Evolutionary conservation across 2,797 vertebrate species (phyloP), one percentile per base, ranked within the genome.

Genomic region (Sylvia borin): DNA sequence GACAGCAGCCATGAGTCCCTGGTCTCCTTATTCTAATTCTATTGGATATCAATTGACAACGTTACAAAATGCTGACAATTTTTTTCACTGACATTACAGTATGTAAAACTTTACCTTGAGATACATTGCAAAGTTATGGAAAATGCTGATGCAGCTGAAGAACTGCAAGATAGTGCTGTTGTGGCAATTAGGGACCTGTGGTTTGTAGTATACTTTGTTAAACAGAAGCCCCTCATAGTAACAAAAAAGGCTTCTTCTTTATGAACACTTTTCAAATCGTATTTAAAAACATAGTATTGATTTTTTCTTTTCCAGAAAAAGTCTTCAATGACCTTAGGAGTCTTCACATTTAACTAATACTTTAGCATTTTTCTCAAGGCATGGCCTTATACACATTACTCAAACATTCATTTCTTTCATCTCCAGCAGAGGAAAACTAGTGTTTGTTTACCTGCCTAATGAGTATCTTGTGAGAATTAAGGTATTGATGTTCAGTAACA

Each of bases 51-150:
- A 93, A 51, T 86, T 91, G 85, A 82, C 58, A 93, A 34, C 43
- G 54, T 31, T 76, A 50, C 12, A 95, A 94, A 96, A 96, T 60
- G 89, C 85, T 96, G 95, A 94, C 77, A 1, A 21, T 54, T 88
- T 85, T 93, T 95, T 70, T 85, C 89, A 92, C 60, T 89, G 87
- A 80, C 85, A 88, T 76, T 96, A 93, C 62, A 93, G 62, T 90
- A 94, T 92, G 77, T 76, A 96, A 95, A 94, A 86, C 48, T 84
- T 92, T 86, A 87, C 85, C 90, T 95, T 94, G 87, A 43, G 10
- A 66, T 74, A 32, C 31, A 61, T 68, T 66, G 32, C 55, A 92
- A 91, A 89, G 66, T 78, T 77, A 84, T 88, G 51, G 58, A 83
- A 95, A 81, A 64, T 84, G 89, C 77, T 95, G 55, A 29, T 53